Conservation (phyloP, 2,113 vertebrate genomes). For the Rhynchomys soricoides region DNA sequence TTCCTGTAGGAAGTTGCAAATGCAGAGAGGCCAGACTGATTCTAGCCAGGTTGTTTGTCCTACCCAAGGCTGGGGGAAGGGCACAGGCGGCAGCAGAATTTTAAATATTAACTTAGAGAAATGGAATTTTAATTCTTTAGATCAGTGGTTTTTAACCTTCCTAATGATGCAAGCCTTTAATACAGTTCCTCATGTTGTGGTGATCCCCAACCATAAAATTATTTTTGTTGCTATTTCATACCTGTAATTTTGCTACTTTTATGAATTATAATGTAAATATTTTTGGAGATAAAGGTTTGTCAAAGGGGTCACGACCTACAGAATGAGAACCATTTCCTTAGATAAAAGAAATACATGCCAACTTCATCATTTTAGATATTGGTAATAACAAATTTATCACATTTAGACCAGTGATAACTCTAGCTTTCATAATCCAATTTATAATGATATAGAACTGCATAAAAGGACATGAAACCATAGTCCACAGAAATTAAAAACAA, state of each 20-base stretch:
- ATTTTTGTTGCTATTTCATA: neutral
- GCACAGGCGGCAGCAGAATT: neutral
- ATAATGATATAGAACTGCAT: neutral
- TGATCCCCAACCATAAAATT: neutral
- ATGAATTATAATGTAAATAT: neutral
- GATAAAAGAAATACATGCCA: neutral
- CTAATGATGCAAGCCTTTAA: neutral
- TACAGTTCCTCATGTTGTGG: neutral
- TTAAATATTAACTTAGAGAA: constrained; percentile 1
- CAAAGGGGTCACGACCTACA: neutral
- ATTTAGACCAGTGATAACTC: constrained; percentile 11
- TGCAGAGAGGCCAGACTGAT: no score
- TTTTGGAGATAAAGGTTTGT: neutral
- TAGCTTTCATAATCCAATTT: neutral
- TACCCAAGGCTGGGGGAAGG: no score
- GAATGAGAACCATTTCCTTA: neutral
- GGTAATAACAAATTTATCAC: neutral
- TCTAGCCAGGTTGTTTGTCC: no score
- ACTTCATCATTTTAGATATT: neutral
- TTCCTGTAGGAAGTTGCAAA: no score
- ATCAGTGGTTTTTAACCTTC: neutral
- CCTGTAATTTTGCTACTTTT: neutral
- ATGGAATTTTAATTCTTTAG: neutral
- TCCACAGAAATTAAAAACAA: neutral
- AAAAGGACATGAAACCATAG: neutral